Evolutionary conservation across 2,113 vertebrate species (phyloP).

Genomic region (Sceloporus tristichus): DNA sequence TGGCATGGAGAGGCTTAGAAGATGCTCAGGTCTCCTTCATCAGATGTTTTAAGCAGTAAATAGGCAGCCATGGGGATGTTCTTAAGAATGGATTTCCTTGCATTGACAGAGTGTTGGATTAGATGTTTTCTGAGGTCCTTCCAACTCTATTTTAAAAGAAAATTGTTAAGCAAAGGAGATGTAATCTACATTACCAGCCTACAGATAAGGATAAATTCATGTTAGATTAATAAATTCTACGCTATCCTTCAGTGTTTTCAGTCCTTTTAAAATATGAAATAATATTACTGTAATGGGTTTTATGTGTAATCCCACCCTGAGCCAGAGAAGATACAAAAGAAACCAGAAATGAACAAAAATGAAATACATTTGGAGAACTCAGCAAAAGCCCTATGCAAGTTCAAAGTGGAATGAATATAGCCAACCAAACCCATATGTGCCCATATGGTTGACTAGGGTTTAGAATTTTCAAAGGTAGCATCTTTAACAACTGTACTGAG

Average conservation of each 20-base stretch:
- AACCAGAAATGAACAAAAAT: not conserved
- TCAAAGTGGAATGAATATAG: not conserved
- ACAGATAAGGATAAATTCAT: not conserved
- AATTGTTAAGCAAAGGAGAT: not conserved
- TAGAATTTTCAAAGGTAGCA: not conserved
- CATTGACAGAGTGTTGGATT: not conserved
- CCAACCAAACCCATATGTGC: not conserved
- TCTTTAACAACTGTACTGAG: not conserved
- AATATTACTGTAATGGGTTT: too few relatives aligned
- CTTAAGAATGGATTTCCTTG: not conserved
- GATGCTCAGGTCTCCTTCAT: not conserved
- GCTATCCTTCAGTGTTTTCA: not conserved
- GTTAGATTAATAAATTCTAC: not conserved
- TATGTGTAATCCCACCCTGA: not conserved
- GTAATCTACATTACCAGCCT: too few relatives aligned
- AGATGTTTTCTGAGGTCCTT: not conserved
- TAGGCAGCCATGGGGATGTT: not conserved
- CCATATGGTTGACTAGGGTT: not conserved
- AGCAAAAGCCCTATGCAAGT: not conserved
- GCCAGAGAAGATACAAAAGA: not conserved
- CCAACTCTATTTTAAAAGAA: not conserved
- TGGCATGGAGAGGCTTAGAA: too few relatives aligned
- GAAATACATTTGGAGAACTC: not conserved
- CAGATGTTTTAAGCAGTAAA: not conserved
- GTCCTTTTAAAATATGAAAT: not conserved